phyloP scores from a whole-genome alignment of 2,113 vertebrate genomes.

The Arothron firmamentum region DNA sequence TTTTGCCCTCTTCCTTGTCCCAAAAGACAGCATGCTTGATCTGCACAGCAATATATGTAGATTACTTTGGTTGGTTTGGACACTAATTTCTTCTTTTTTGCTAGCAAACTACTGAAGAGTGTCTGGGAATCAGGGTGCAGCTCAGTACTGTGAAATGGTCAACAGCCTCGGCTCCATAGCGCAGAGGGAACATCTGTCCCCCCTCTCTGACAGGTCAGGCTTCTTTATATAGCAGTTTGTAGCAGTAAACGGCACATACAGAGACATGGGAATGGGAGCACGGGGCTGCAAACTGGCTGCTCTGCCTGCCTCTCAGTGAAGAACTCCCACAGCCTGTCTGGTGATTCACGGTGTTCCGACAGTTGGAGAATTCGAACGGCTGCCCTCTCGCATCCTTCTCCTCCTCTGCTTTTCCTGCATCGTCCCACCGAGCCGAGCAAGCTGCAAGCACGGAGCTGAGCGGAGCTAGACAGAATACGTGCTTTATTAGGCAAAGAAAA shows the following conservation, averaged over 20 bases:
- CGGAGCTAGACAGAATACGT: slow-evolving; percentile 74
- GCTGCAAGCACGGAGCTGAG: slow-evolving; percentile 10
- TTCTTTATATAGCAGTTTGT: slow-evolving; percentile 50
- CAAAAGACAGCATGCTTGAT: too few species aligned
- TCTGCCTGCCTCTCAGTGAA: slow-evolving; percentile 2
- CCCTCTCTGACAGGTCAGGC: slow-evolving; percentile 30
- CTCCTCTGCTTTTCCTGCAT: not conserved
- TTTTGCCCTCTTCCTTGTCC: too few species aligned
- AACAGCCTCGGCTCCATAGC: too few species aligned
- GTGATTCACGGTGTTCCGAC: slow-evolving; percentile 21
- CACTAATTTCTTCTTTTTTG: too few species aligned
- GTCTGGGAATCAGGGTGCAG: too few species aligned
- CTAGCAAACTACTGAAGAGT: too few species aligned
- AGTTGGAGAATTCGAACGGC: slow-evolving; percentile 10
- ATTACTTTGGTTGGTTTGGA: too few species aligned
- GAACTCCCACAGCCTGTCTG: slow-evolving; percentile 30
- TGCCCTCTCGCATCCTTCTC: slow-evolving; percentile 1
- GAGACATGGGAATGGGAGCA: slow-evolving; percentile 33
- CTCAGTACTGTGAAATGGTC: too few species aligned
- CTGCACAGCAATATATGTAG: too few species aligned
- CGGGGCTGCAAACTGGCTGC: not conserved
- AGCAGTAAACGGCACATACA: slow-evolving; percentile 34
- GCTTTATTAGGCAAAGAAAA: slow-evolving; percentile 79
- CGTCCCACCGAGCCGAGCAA: not conserved
- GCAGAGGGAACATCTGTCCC: slow-evolving; percentile 66